Evolutionary conservation across 2,888 invertebrate genomes (phyloP), one percentile per base, ranked within the genome.

Genomic region (Melinaea menophilus): DNA sequence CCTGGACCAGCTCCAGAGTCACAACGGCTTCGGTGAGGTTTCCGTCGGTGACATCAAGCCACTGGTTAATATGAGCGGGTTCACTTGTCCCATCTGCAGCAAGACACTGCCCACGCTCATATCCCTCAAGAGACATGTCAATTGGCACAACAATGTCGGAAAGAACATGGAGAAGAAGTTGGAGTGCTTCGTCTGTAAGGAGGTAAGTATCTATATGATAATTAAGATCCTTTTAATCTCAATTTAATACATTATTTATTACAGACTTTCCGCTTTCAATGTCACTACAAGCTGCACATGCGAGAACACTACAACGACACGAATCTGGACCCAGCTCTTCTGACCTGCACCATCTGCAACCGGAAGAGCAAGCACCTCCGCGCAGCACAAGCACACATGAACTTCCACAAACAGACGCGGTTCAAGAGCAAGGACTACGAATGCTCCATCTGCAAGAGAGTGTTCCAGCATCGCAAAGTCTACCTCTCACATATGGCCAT

Each of bases 401-500:
- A 84, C 74, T 91, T 75, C 79, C 91, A 91, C 79, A 88, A 88
- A 65, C 90, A 90, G 68, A 90, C 86, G 0, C 85, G 90, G 62
- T 90, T 90, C 79, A 80, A 88, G 72, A 84, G 77, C 74, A 86
- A 88, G 48, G 90, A 90, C 79, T 91, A 91, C 73, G 83, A 87
- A 73, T 91, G 91, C 72, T 84, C 89, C 46, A 86, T 91, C 58
- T 91, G 91, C 78, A 86, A 88, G 65, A 75, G 85, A 31, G 80
- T 90, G n/a, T 91, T 90, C 75, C 88, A 89, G 65, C 73, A 78
- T 69, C 71, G 89, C 0, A 85, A 85, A 64, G 88, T 90, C 1
- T 89, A 90, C 64, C 81, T 90, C 47, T 85, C 89, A 0, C 91
- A 91, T 68, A 91, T 90, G 89, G 86, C 87, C 5, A 84, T 89